Percentiles rank a stretch among this genome's conserved stretches.
Evolutionary conservation across 2,797 vertebrate genomes (phyloP).

Genomic region (Podarcis lilfordi): DNA sequence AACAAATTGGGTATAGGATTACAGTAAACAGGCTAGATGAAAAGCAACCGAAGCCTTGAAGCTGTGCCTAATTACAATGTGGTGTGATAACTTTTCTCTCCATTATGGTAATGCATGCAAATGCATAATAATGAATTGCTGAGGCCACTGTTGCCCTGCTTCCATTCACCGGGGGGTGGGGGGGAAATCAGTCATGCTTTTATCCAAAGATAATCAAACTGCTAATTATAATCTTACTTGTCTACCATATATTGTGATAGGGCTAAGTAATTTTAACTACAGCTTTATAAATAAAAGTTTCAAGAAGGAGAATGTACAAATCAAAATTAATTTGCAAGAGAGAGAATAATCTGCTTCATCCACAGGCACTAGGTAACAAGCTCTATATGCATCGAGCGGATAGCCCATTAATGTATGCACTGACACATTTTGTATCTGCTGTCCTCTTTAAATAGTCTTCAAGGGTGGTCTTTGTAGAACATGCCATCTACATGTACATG

Average conservation of each 20-base stretch:
- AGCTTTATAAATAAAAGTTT: constrained; percentile 17
- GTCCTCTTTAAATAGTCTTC: not conserved
- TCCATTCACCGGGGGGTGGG: not conserved
- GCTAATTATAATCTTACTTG: not conserved
- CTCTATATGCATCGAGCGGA: not conserved
- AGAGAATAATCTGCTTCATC: not conserved
- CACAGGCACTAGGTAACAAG: too few relatives aligned
- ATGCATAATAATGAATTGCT: not conserved
- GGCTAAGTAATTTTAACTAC: constrained; percentile 4
- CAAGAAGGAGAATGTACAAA: constrained; percentile 26
- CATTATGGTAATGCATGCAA: not conserved
- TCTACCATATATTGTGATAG: not conserved
- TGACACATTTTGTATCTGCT: not conserved
- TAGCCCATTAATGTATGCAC: not conserved
- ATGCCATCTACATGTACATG: too few relatives aligned
- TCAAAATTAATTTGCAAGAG: constrained; percentile 15
- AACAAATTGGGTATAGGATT: too few relatives aligned
- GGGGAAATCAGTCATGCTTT: not conserved
- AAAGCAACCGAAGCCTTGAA: not conserved
- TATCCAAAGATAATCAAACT: constrained; percentile 2
- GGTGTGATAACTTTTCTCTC: not conserved
- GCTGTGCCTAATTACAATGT: not conserved
- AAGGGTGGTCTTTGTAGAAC: not conserved
- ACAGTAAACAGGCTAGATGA: too few relatives aligned
- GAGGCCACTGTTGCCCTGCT: not conserved